These are phyloP conservation scores for Galaxias olidus DNA, from an alignment of 2,797 vertebrate genomes.

Conservation along the genomic window DNA sequence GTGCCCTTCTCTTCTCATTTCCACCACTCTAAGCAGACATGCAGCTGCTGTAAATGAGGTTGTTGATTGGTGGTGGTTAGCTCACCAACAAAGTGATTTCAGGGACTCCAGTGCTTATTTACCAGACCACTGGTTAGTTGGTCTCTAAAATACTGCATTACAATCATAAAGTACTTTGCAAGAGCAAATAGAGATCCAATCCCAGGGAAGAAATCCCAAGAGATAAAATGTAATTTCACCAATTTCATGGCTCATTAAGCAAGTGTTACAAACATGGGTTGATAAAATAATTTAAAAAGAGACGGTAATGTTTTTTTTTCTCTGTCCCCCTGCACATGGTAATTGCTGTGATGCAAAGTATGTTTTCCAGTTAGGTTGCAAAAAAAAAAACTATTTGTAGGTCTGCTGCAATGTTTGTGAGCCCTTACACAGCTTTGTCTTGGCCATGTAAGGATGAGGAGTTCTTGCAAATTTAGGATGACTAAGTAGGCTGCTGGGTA, in stretches of 20 bases:
- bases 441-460: not conserved
- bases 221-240: slow-evolving; percentile 56
- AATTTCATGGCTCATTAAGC: slow-evolving; percentile 71
- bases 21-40: slow-evolving; percentile 6
- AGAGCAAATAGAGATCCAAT: slow-evolving; percentile 26
- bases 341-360: slow-evolving; percentile 18
- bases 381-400: not conserved
- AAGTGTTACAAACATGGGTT: slow-evolving; percentile 52
- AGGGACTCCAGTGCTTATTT: slow-evolving; percentile 49
- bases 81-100: slow-evolving; percentile 28
- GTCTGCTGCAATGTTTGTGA: not conserved
- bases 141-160: slow-evolving; percentile 27
- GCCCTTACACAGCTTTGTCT: not conserved
- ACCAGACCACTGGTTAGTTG: slow-evolving; percentile 40
- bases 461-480: not conserved
- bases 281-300: slow-evolving; percentile 54
- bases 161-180: not conserved
- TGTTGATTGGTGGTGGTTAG: slow-evolving; percentile 25
- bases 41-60: slow-evolving; percentile 39
- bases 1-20: not conserved
- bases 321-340: slow-evolving; percentile 2
- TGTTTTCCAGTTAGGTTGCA: not conserved
- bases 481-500: not conserved
- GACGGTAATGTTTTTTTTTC: slow-evolving; percentile 33
- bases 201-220: slow-evolving; percentile 35